Base-by-base conservation (phyloP, 2,113 vertebrate species). In the Pelobates fuscus region DNA sequence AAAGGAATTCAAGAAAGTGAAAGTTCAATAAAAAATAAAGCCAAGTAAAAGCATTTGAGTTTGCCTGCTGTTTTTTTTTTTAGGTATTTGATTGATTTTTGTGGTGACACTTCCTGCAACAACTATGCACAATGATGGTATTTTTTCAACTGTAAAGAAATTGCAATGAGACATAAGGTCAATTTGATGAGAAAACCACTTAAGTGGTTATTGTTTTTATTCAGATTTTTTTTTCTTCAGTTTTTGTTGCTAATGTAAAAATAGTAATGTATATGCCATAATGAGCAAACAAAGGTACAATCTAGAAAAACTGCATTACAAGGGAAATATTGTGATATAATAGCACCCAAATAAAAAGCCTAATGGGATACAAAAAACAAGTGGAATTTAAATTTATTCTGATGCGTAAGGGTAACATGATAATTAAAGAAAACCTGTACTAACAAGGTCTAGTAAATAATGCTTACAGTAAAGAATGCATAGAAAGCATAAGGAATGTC, bases 121-220 rank as follows among this genome's bases (percentile, higher is more conserved):
- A 59, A 30, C 37, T 67, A 15, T 25, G 55, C 46, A 54, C 54
- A 37, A 52, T 76, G 72, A 76, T 76, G 32, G 21, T 30, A 46
- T 67, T 49, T 46, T 76, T 27, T 76, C 41, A 76, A 49, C 25
- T 76, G 72, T 76, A 76, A 76, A 37, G 25, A 67, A 76, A 61
- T 37, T 60, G 72, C 63, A 60, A 15, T 67, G 54, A 64, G 41
- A 76, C 21, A 15, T 67, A 60, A 76, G 72, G 55, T 76, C 55
- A 67, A 67, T 67, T 67, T 75, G 63, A 75, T 67, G 71, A 59
- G 63, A 75, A 67, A 67, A 57, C 62, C 63, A 67, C 63, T 75
- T 75, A 76, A 67, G 64, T 67, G 64, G 63, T 76, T 67, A 60
- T 60, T 67, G 46, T 59, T 14, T 55, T 67, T 55, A n/a, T n/a